These are phyloP conservation scores for Microctonus brassicae DNA, from an alignment of 2,888 invertebrate species.

Conservation along the genomic window DNA sequence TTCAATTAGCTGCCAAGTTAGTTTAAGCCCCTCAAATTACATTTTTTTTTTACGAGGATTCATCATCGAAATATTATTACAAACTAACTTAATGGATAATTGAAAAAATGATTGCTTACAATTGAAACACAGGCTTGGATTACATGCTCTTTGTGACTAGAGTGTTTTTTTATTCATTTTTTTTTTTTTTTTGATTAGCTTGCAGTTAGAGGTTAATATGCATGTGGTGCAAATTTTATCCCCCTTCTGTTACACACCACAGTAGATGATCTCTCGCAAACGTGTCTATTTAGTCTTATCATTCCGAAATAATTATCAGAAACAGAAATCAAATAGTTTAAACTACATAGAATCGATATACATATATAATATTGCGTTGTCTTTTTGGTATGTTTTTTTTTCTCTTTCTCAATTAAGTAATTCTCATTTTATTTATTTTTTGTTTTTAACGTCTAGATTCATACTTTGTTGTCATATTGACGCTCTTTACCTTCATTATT, in stretches of 20 bases:
- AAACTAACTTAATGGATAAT: conserved; percentile 29
- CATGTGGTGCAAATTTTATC: conserved; percentile 35
- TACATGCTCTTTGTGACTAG: conserved; percentile 44
- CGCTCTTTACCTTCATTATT: not conserved
- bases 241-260: not conserved
- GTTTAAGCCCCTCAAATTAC: not conserved
- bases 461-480: conserved; percentile 16
- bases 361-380: conserved; percentile 38
- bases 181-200: conserved; percentile 36
- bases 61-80: conserved; percentile 15
- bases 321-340: conserved; percentile 20
- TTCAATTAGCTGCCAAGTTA: not conserved
- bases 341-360: conserved; percentile 41
- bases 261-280: not conserved
- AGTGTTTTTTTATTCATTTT: too few species aligned
- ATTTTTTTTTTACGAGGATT: not conserved
- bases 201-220: conserved; percentile 26
- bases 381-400: conserved; percentile 12
- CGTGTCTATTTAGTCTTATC: not conserved
- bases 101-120: conserved; percentile 28
- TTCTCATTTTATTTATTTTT: conserved; percentile 12
- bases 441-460: conserved; percentile 20
- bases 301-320: not conserved
- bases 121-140: conserved; percentile 38
- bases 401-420: conserved; percentile 39